Percentiles rank a stretch among this genome's conserved stretches.
Evolutionary conservation across 2,113 vertebrate genomes (phyloP).

Genomic region (Mormyrus iriodes): DNA sequence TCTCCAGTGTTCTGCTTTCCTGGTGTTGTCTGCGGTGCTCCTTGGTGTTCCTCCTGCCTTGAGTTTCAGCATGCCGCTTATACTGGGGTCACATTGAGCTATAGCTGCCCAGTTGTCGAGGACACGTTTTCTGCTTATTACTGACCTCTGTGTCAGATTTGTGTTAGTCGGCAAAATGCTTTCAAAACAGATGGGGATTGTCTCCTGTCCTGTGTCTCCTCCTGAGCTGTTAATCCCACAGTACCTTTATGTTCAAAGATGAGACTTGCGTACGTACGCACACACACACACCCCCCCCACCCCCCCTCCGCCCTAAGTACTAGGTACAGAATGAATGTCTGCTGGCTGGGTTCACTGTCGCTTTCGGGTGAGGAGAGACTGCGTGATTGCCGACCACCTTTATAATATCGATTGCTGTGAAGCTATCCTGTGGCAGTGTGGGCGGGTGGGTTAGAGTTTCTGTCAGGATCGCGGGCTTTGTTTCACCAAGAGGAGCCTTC

Average conservation of each 20-base stretch:
- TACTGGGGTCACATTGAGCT: background rate
- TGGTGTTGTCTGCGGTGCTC: slow-evolving; percentile 29
- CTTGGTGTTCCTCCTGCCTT: slow-evolving; percentile 5
- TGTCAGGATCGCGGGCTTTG: slow-evolving; percentile 36
- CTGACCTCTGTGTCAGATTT: background rate
- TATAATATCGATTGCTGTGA: slow-evolving; percentile 39
- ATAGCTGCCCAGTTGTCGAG: background rate
- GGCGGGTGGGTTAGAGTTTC: slow-evolving; percentile 45
- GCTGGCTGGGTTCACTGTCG: background rate
- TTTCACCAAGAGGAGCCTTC: slow-evolving; percentile 47
- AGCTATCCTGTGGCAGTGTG: background rate
- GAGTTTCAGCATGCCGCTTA: background rate
- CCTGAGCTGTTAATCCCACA: background rate
- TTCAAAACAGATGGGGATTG: background rate
- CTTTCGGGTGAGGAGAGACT: background rate
- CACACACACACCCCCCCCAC: background rate
- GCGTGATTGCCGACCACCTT: slow-evolving; percentile 23
- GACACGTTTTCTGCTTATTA: background rate
- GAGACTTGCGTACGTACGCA: background rate
- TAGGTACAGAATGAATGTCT: background rate
- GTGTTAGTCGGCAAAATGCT: background rate
- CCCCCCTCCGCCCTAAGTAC: background rate
- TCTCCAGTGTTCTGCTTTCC: slow-evolving; percentile 24
- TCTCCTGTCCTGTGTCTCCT: background rate
- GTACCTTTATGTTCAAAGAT: background rate